Base-by-base conservation (phyloP, 1,140 invertebrate species). In the Holcopasites calliopsidis region DNA sequence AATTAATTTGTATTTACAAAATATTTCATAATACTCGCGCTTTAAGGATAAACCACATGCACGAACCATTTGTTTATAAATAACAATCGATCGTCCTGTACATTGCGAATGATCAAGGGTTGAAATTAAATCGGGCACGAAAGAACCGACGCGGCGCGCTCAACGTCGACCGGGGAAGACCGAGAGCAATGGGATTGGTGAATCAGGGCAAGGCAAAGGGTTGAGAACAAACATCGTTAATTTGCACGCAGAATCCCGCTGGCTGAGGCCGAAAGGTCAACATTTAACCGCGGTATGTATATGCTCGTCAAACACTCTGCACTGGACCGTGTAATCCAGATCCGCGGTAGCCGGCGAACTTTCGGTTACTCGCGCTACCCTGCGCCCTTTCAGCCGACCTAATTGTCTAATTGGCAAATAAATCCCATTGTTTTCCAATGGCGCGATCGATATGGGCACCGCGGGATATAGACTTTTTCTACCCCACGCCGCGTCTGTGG, bases 191-290 rank as follows among this genome's bases (percentile, higher is more conserved):
- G 65, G 55, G 18, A 75, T 31, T 54, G 55, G 52, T 21, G 57
- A 61, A 66, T 77, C 60, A 70, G 75, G 81, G 66, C 66, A 57
- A 57, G 54, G 52, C 75, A 80, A 90, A 88, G 87, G 87, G 87
- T 88, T 88, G 72, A 79, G 84, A 77, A 84, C 80, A 90, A 90
- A 90, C 89, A 90, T 90, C 87, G 86, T 90, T 90, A 90, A 90
- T 90, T 90, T 84, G 85, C 81, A 87, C 81, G 82, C 77, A 77
- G 82, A 80, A 83, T 79, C 72, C 77, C 42, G 84, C 79, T 75
- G 77, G 84, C 74, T 61, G 62, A 80, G 85, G 80, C 81, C 80
- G 84, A 88, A 89, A 87, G 87, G 89, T 90, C 88, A 89, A 90
- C 87, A 90, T 86, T 86, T 18, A 83, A 77, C 62, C 71, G 58